A percentile compares a stretch with the other conserved stretches of the same genome.
Evolutionary conservation across 2,888 invertebrate genomes (phyloP).

Genomic region (Drosophila histrio): DNA sequence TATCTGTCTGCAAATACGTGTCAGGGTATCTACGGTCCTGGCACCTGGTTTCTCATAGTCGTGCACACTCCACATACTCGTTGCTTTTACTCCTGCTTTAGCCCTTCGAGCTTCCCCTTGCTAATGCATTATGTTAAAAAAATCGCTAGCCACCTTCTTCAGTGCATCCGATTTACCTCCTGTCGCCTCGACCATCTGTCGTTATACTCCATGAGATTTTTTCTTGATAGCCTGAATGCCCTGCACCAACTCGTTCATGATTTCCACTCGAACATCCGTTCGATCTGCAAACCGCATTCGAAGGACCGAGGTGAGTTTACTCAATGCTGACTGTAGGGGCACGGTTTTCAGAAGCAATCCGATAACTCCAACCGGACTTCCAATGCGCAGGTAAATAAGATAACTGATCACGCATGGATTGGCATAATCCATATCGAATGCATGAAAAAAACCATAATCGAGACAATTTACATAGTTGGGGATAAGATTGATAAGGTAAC

Average conservation of each 20-base stretch:
- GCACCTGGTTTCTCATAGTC: too few relatives aligned
- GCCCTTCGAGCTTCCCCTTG: conserved; percentile 43
- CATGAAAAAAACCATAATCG: conserved; percentile 92
- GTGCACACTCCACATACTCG: too few relatives aligned
- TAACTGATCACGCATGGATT: conserved; percentile 88
- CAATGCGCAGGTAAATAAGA: conserved; percentile 91
- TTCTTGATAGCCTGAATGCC: conserved; percentile 97
- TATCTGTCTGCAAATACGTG: too few relatives aligned
- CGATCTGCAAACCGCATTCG: conserved; percentile 92
- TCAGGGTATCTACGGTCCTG: too few relatives aligned
- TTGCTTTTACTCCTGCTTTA: too few relatives aligned
- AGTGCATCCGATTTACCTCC: conserved; percentile 85
- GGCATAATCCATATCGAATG: conserved; percentile 96
- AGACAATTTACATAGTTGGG: conserved; percentile 97
- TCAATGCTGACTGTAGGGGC: conserved; percentile 89
- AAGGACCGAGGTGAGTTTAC: conserved; percentile 82
- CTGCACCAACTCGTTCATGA: conserved; percentile 97
- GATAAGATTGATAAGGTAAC: conserved; percentile 95
- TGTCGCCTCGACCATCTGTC: conserved; percentile 89
- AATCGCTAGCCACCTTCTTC: conserved; percentile 84
- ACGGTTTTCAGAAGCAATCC: conserved; percentile 91
- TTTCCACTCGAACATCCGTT: conserved; percentile 94
- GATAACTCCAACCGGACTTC: conserved; percentile 90
- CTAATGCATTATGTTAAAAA: conserved; percentile 67
- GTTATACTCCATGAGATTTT: conserved; percentile 87